phyloP scores from a whole-genome alignment of 2,888 invertebrate genomes.

The Caradrina clavipalpis region DNA sequence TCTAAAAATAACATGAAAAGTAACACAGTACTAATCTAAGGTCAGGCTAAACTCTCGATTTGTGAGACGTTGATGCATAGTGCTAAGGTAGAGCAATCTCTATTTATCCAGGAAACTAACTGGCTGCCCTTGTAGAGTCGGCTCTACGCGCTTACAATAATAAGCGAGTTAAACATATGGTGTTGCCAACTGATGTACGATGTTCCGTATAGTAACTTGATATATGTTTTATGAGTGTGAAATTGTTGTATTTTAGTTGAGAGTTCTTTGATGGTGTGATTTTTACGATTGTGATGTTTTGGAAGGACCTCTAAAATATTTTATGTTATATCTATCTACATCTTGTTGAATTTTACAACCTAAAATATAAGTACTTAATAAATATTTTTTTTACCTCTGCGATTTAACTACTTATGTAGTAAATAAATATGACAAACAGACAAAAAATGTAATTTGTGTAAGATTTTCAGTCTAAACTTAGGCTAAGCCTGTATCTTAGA shows the following conservation, averaged over 20 bases:
- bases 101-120: slow-evolving; percentile 84
- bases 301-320: too few relatives aligned
- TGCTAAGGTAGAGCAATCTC: slow-evolving; percentile 70
- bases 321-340: too few relatives aligned
- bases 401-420: too few relatives aligned
- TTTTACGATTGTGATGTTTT: too few relatives aligned
- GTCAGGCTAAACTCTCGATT: slow-evolving; percentile 60
- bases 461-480: too few relatives aligned
- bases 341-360: too few relatives aligned
- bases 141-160: slow-evolving; percentile 63
- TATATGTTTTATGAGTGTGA: slow-evolving; percentile 21
- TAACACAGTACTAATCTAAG: slow-evolving; percentile 38
- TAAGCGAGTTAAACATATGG: slow-evolving; percentile 62
- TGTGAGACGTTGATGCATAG: slow-evolving; percentile 59
- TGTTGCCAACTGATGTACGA: slow-evolving; percentile 57
- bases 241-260: slow-evolving; percentile 9
- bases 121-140: slow-evolving; percentile 83
- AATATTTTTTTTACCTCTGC: too few relatives aligned
- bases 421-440: too few relatives aligned
- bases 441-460: too few relatives aligned
- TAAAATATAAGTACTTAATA: too few relatives aligned
- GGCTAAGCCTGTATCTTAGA: too few relatives aligned
- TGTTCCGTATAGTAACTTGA: slow-evolving; percentile 48
- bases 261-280: not conserved
- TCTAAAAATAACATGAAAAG: slow-evolving; percentile 42